phyloP scores from a whole-genome alignment of 2,888 invertebrate species.

The Meta bourneti region DNA sequence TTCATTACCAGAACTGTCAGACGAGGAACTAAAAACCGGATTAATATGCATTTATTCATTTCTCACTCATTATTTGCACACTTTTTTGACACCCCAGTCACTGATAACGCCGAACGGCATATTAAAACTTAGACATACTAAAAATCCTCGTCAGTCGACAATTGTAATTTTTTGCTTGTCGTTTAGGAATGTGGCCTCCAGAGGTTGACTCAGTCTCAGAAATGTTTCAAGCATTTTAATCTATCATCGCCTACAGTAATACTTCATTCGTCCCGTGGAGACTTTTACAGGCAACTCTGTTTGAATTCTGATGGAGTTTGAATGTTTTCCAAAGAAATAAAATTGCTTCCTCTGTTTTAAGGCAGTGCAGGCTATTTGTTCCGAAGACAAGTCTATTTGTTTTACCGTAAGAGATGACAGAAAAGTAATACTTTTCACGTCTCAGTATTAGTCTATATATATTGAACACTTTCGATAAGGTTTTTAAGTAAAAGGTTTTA shows the following conservation, averaged over 20 bases:
- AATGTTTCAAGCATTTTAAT: background rate
- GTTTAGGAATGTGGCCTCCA: background rate
- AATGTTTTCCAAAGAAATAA: background rate
- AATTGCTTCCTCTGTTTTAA: background rate
- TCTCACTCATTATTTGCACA: background rate
- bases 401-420: background rate
- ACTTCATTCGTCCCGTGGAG: no score
- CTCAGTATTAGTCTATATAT: no score
- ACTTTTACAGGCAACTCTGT: no score
- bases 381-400: background rate
- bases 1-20: background rate
- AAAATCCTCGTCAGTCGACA: background rate
- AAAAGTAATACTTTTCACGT: background rate
- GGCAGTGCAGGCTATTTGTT: background rate
- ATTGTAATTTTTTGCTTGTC: background rate
- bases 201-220: background rate
- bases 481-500: no score
- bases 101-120: background rate
- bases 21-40: no score
- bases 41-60: constrained; percentile 16
- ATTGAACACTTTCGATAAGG: no score
- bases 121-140: background rate
- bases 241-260: background rate
- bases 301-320: background rate
- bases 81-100: background rate